A percentile compares a stretch with the other conserved stretches of the same genome.
Conservation (phyloP, 2,797 vertebrate genomes). For the Spinibarbus caldwelli region DNA sequence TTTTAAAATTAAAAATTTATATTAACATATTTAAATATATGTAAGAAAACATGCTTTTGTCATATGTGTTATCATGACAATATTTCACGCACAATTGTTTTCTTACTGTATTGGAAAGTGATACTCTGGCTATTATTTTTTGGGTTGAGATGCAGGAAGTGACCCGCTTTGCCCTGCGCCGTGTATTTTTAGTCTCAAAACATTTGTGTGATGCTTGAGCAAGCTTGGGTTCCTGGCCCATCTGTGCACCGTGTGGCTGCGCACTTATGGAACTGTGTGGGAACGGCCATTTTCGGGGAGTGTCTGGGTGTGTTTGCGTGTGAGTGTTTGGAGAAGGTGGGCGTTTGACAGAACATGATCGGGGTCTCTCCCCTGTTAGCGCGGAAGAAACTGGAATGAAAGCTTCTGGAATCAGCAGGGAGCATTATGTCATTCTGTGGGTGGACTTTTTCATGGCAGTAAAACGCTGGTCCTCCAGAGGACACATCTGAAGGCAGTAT, state of each 20-base stretch:
- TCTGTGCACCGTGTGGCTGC: conserved; percentile 27
- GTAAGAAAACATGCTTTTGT: too few species aligned
- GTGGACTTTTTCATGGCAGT: conserved; percentile 41
- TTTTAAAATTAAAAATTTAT: too few species aligned
- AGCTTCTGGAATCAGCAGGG: conserved; percentile 51
- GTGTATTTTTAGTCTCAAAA: conserved; percentile 53
- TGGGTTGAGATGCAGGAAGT: conserved; percentile 56
- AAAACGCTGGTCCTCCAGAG: conserved; percentile 39
- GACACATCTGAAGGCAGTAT: conserved; percentile 56
- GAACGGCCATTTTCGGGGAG: conserved; percentile 40
- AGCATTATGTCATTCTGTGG: conserved; percentile 57
- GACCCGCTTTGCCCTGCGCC: conserved; percentile 19
- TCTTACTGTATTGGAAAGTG: too few species aligned
- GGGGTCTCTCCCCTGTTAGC: conserved; percentile 19
- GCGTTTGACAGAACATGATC: conserved; percentile 44
- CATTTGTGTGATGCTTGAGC: conserved; percentile 33
- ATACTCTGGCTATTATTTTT: too few species aligned
- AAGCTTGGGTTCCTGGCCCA: conserved; percentile 20
- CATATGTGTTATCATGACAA: too few species aligned
- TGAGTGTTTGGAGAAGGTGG: conserved; percentile 44
- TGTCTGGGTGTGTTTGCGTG: conserved; percentile 40
- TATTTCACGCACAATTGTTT: too few species aligned
- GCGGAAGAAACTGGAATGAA: conserved; percentile 46
- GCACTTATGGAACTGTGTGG: conserved; percentile 22
- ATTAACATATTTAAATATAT: too few species aligned